Percentiles rank a stretch among this genome's conserved stretches.
These are phyloP conservation scores for Myxocyprinus asiaticus DNA, from an alignment of 2,113 vertebrate species.

Conservation along the genomic window DNA sequence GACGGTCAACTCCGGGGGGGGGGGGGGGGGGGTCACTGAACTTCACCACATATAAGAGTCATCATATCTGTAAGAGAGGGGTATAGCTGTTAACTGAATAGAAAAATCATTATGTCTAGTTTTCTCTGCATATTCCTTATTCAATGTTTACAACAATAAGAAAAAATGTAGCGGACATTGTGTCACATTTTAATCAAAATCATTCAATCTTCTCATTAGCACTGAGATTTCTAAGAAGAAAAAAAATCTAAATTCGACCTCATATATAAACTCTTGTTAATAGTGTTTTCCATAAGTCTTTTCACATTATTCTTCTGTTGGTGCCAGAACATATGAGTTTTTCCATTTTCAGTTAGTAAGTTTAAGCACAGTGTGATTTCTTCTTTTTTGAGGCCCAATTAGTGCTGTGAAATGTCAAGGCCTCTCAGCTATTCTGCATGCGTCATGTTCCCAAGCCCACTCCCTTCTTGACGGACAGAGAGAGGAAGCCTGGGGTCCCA, in stretches of 20 bases:
- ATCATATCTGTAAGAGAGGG: slow-evolving; percentile 71
- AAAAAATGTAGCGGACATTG: too few relatives aligned
- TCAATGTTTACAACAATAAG: background rate
- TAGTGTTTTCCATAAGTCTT: too few relatives aligned
- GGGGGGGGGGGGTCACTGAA: slow-evolving; percentile 26
- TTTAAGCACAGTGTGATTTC: background rate
- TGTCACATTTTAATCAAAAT: background rate
- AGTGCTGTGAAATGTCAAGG: slow-evolving; percentile 45
- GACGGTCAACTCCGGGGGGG: slow-evolving; percentile 46
- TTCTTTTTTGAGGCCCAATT: slow-evolving; percentile 32
- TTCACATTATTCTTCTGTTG: too few relatives aligned
- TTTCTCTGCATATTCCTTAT: background rate
- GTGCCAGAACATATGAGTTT: too few relatives aligned
- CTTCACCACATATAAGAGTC: slow-evolving; percentile 79
- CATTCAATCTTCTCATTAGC: too few relatives aligned
- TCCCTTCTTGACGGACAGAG: background rate
- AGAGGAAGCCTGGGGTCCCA: slow-evolving; percentile 5
- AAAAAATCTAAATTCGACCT: background rate
- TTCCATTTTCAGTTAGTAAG: too few relatives aligned
- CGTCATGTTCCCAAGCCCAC: slow-evolving; percentile 21
- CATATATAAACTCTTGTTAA: too few relatives aligned
- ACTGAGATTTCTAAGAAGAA: too few relatives aligned
- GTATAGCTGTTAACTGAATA: background rate
- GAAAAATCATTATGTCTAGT: too few relatives aligned
- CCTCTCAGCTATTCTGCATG: slow-evolving; percentile 43